Evolutionary conservation across 2,113 vertebrate species (phyloP).

Genomic region (Crotalus tigris): DNA sequence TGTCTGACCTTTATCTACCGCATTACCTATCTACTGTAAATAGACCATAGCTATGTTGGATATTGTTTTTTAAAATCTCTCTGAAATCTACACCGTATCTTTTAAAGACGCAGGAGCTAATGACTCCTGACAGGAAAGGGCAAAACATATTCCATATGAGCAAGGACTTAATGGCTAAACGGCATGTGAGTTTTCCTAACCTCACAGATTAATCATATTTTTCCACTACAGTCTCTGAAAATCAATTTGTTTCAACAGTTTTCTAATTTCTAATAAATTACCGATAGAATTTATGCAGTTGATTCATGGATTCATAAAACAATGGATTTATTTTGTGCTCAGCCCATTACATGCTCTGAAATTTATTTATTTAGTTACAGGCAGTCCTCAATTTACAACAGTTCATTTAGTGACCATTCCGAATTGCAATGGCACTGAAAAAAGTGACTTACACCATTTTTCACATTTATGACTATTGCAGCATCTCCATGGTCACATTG

Average conservation of each 20-base stretch:
- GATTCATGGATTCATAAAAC: neutral
- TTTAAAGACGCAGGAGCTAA: neutral
- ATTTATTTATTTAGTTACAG: too few species aligned
- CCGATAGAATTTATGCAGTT: neutral
- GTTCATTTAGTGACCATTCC: too few species aligned
- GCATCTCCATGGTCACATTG: too few species aligned
- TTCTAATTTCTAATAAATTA: neutral
- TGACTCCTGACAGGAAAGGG: slow-evolving; percentile 10
- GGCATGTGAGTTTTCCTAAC: slow-evolving; percentile 4
- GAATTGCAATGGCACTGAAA: too few species aligned
- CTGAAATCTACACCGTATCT: neutral
- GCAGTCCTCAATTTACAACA: too few species aligned
- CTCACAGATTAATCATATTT: slow-evolving; percentile 2
- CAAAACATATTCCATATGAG: neutral
- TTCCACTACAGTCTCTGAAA: neutral
- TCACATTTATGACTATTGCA: too few species aligned
- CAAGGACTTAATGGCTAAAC: slow-evolving; percentile 8
- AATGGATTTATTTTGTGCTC: neutral
- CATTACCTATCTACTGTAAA: neutral
- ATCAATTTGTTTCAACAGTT: neutral
- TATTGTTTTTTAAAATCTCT: neutral
- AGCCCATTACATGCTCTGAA: neutral
- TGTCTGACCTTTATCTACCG: slow-evolving; percentile 6
- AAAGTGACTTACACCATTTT: too few species aligned
- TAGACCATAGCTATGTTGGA: slow-evolving; percentile 4